These are phyloP conservation scores for Fistularia tabacaria DNA, from an alignment of 2,797 vertebrate genomes.

Conservation along the genomic window DNA sequence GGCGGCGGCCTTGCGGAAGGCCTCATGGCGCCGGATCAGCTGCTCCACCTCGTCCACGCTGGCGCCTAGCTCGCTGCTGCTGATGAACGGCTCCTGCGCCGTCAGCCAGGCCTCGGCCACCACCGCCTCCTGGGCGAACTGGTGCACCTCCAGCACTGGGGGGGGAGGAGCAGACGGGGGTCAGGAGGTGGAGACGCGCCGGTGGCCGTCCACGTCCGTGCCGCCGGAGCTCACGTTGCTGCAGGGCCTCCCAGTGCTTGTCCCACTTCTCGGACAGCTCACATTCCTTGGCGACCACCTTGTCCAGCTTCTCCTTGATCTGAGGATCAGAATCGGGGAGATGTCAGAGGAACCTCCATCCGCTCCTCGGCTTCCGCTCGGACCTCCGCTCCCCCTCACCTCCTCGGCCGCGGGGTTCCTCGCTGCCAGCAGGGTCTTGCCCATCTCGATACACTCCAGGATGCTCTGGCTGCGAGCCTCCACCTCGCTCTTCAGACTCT, in stretches of 20 bases:
- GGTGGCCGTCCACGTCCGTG: background rate
- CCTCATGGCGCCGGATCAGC: conserved; percentile 89
- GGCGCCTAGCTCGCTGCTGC: conserved; percentile 85
- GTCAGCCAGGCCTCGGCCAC: conserved; percentile 94
- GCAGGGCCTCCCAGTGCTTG: conserved; percentile 89
- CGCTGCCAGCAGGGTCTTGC: conserved; percentile 84
- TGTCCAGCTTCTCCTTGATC: conserved; percentile 90
- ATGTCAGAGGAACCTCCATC: background rate
- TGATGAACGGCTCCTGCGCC: conserved; percentile 87
- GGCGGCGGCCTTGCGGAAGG: conserved; percentile 88
- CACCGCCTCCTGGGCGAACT: conserved; percentile 95
- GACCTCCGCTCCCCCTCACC: conserved; percentile 60
- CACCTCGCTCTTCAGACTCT: conserved; percentile 88
- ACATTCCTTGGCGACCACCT: conserved; percentile 83
- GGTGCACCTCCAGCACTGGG: conserved; percentile 91
- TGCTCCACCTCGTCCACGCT: conserved; percentile 96
- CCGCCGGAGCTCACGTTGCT: conserved; percentile 83
- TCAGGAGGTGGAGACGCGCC: background rate
- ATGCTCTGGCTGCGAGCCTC: conserved; percentile 81
- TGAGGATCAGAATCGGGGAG: conserved; percentile 44
- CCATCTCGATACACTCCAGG: conserved; percentile 86
- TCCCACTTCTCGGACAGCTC: conserved; percentile 92
- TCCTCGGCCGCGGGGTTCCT: conserved; percentile 86
- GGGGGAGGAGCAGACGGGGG: background rate
- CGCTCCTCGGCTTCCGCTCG: too few species aligned